Conservation (phyloP, 2,113 vertebrate species). For the Toxostoma redivivum region DNA sequence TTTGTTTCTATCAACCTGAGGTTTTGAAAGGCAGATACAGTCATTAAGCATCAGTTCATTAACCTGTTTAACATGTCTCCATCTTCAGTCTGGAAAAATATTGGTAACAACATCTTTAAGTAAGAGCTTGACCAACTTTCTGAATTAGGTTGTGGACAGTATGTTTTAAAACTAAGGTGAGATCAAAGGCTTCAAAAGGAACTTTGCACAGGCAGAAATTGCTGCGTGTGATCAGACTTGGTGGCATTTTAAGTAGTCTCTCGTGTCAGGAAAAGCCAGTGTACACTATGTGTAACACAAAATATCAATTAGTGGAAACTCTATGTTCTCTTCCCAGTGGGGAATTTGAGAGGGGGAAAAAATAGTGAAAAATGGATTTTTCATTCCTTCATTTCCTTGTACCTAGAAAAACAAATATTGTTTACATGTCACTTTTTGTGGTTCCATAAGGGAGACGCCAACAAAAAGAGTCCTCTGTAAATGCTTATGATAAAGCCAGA, state of each 20-base stretch:
- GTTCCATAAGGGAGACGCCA: neutral
- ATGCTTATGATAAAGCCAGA: neutral
- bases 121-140: neutral
- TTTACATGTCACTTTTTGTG: neutral
- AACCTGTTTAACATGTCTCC: neutral
- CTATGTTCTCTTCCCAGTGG: neutral
- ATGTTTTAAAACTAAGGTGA: neutral
- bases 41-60: neutral
- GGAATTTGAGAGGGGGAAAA: neutral
- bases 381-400: neutral
- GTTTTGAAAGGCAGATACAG: neutral
- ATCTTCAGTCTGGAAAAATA: neutral
- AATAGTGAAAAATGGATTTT: neutral
- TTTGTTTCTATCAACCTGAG: neutral
- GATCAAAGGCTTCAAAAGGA: neutral
- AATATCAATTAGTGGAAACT: neutral
- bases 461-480: neutral
- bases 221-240: rapidly evolving
- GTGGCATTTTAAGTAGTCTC: neutral
- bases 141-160: neutral
- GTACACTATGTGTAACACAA: neutral
- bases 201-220: neutral
- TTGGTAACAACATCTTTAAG: neutral
- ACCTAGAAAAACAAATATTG: neutral
- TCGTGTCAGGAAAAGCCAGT: neutral